Evolutionary conservation across 2,113 vertebrate species (phyloP).

Genomic region (Cephalopterus ornatus): DNA sequence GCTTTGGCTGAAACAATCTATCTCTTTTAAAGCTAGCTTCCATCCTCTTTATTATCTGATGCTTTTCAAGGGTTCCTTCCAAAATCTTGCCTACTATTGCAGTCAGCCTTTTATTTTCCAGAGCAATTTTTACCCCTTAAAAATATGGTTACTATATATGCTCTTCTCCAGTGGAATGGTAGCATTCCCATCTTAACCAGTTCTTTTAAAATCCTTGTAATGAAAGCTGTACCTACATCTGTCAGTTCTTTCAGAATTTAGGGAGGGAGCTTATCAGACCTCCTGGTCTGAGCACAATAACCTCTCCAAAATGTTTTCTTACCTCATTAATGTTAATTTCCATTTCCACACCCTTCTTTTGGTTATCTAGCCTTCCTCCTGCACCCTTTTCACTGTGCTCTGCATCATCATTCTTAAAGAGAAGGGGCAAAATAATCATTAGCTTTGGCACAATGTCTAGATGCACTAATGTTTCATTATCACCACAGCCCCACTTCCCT

Average conservation of each 20-base stretch:
- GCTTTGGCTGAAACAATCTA: background rate
- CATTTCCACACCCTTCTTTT: background rate
- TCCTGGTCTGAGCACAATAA: background rate
- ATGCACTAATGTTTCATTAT: background rate
- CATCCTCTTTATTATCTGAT: background rate
- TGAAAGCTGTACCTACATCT: background rate
- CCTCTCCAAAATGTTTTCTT: background rate
- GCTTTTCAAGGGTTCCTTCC: background rate
- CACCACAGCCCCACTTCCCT: background rate
- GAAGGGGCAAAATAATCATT: background rate
- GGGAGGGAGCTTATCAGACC: background rate
- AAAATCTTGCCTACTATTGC: background rate
- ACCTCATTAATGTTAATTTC: background rate
- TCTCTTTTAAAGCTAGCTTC: background rate
- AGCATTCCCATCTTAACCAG: background rate
- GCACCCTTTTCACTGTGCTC: background rate
- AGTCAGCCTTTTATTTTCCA: background rate
- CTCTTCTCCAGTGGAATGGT: background rate
- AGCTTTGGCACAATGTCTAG: background rate
- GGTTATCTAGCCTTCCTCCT: background rate
- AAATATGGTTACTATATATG: background rate
- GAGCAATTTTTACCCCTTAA: background rate
- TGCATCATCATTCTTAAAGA: background rate
- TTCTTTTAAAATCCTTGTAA: background rate
- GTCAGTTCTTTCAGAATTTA: background rate